Conservation (phyloP, 2,888 invertebrate genomes). For the Lomographa bimaculata region DNA sequence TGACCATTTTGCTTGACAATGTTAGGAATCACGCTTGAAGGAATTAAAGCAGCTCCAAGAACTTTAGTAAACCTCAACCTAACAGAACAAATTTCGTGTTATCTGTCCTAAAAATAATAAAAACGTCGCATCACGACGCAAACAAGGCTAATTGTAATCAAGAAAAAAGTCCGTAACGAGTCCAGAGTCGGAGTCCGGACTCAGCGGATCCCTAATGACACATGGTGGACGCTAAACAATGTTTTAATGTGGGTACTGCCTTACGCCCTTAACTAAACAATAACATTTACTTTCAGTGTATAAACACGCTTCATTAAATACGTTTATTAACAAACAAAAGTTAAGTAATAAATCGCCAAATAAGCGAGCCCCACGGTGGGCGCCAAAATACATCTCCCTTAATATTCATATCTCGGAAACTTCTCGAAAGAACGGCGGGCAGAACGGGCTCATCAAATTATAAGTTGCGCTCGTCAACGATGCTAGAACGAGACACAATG, state of each 20-base stretch:
- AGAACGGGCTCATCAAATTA: slow-evolving; percentile 70
- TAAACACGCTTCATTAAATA: slow-evolving; percentile 1
- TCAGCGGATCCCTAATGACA: slow-evolving; percentile 75
- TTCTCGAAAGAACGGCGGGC: slow-evolving; percentile 54
- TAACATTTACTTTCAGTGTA: no score
- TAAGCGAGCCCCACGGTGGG: slow-evolving; percentile 50
- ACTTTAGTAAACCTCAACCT: no score
- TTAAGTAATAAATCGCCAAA: slow-evolving; percentile 27
- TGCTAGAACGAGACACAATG: slow-evolving; percentile 21
- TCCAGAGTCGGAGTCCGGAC: slow-evolving; percentile 43
- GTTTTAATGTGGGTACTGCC: slow-evolving; percentile 75
- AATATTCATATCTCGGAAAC: slow-evolving; percentile 70
- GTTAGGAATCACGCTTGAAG: no score
- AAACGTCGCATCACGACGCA: slow-evolving; percentile 14
- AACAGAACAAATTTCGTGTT: no score
- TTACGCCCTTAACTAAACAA: no score
- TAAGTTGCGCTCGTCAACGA: slow-evolving; percentile 55
- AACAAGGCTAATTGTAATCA: slow-evolving; percentile 46
- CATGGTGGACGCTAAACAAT: slow-evolving; percentile 74
- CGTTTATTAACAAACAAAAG: slow-evolving; percentile 13
- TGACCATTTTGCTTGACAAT: no score
- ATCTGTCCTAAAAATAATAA: slow-evolving; percentile 16
- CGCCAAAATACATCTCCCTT: slow-evolving; percentile 59
- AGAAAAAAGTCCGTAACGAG: slow-evolving; percentile 50
- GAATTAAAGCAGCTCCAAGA: no score